phyloP scores from a whole-genome alignment of 2,888 invertebrate species.

The Kuschelorhynchus macadamiae region DNA sequence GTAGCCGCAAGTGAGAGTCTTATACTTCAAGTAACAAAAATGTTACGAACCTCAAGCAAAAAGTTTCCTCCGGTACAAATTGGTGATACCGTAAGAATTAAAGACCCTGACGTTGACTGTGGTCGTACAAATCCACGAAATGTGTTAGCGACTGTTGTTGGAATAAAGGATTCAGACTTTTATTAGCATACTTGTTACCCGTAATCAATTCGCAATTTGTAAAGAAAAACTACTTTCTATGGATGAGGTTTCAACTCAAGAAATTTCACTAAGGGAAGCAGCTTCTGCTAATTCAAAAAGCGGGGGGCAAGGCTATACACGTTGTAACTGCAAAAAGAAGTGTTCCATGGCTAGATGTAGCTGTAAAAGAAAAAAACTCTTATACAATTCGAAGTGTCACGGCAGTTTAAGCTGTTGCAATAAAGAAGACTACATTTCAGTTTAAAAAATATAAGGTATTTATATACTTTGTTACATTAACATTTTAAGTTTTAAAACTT shows the following conservation, averaged over 20 bases:
- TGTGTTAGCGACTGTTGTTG: constrained; percentile 46
- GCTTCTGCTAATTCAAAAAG: constrained; percentile 8
- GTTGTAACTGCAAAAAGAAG: constrained; percentile 10
- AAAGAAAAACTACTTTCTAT: too few species aligned
- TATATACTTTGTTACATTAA: too few species aligned
- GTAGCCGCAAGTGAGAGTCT: constrained; percentile 24
- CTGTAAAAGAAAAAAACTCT: neutral
- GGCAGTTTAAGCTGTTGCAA: constrained; percentile 1
- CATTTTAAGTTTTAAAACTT: too few species aligned
- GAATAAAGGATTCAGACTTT: constrained; percentile 25
- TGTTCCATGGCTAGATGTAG: constrained; percentile 4
- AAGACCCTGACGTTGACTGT: constrained; percentile 28
- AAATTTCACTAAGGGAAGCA: constrained; percentile 5
- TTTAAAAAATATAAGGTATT: too few species aligned
- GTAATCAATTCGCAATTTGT: constrained; percentile 30
- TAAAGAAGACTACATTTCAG: neutral
- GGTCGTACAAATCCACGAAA: constrained; percentile 32
- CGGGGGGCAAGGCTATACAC: constrained; percentile 8
- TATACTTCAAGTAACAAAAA: too few species aligned
- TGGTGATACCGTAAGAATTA: constrained; percentile 23
- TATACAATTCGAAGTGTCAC: constrained; percentile 9
- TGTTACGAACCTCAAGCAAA: constrained; percentile 24
- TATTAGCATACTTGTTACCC: constrained; percentile 27
- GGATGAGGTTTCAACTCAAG: neutral
- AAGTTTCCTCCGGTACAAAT: constrained; percentile 6